phyloP scores from a whole-genome alignment of 1,140 invertebrate genomes.

The Ceratosolen fusciceps region DNA sequence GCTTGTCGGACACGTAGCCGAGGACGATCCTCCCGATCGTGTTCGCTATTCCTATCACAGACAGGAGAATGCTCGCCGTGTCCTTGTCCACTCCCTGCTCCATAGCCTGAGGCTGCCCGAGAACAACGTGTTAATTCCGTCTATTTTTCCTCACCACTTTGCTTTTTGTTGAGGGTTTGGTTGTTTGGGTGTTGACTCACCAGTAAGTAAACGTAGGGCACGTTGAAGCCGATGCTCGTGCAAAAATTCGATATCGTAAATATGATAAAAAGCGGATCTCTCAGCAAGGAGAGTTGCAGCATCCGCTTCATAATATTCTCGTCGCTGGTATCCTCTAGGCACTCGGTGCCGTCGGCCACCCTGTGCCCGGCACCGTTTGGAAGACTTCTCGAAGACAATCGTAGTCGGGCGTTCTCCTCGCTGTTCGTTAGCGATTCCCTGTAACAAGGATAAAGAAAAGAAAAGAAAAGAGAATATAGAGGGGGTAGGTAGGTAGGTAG shows the following conservation, averaged over 20 bases:
- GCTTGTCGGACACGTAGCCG: slow-evolving; percentile 88
- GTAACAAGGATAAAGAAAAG: slow-evolving; percentile 23
- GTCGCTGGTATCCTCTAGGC: slow-evolving; percentile 49
- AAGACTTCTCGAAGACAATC: slow-evolving; percentile 53
- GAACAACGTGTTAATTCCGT: too few relatives aligned
- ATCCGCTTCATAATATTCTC: slow-evolving; percentile 83
- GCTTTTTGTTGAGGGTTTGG: too few relatives aligned
- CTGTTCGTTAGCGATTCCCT: slow-evolving; percentile 52
- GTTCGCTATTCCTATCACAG: slow-evolving; percentile 88
- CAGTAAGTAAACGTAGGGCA: slow-evolving; percentile 90
- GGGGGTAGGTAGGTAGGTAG: too few relatives aligned
- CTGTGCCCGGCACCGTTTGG: slow-evolving; percentile 51
- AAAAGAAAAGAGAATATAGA: not conserved
- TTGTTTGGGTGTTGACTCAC: slow-evolving; percentile 61
- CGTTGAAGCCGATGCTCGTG: slow-evolving; percentile 96
- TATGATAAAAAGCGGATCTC: slow-evolving; percentile 89
- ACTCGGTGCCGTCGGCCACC: slow-evolving; percentile 73
- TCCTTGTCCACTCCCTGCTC: slow-evolving; percentile 1
- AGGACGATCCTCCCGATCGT: slow-evolving; percentile 89
- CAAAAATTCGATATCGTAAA: slow-evolving; percentile 95
- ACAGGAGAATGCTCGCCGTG: slow-evolving; percentile 78
- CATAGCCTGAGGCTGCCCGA: slow-evolving; percentile 20
- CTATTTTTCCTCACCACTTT: too few relatives aligned
- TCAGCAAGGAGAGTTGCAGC: slow-evolving; percentile 87
- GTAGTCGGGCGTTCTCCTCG: slow-evolving; percentile 50